Percentiles rank a stretch among this genome's conserved stretches.
Conservation (phyloP, 2,113 vertebrate species). For the Sisor rabdophorus region DNA sequence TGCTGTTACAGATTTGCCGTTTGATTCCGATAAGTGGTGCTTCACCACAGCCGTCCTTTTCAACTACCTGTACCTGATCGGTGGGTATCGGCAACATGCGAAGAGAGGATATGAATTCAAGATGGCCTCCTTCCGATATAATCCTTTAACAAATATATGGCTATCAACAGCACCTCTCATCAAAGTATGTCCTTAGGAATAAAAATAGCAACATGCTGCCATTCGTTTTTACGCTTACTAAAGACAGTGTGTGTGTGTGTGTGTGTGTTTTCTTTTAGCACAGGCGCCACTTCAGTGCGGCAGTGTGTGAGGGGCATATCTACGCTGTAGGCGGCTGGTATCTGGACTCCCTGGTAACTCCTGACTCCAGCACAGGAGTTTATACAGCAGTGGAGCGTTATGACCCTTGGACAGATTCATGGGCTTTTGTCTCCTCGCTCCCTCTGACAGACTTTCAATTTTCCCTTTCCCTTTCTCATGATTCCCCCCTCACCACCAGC, state of each 20-base stretch:
- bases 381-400: conserved; percentile 73
- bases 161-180: conserved; percentile 61
- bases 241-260: not conserved
- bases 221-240: not conserved
- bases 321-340: conserved; percentile 77
- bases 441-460: conserved; percentile 72
- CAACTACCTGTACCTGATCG: conserved; percentile 74
- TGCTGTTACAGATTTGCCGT: conserved; percentile 63
- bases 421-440: conserved; percentile 71
- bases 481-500: conserved; percentile 66
- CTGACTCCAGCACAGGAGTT: conserved; percentile 69
- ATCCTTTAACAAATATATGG: conserved; percentile 67
- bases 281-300: conserved; percentile 73
- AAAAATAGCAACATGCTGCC: not conserved
- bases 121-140: conserved; percentile 72
- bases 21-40: conserved; percentile 75
- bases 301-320: conserved; percentile 67
- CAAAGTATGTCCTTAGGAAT: conserved; percentile 59
- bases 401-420: conserved; percentile 68
- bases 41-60: conserved; percentile 71
- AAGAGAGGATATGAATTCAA: conserved; percentile 69
- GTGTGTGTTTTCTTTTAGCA: conserved; percentile 54
- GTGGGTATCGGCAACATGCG: conserved; percentile 65
- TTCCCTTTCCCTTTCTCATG: conserved; percentile 71
- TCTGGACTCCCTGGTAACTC: conserved; percentile 68